Evolutionary conservation across 2,797 vertebrate species (phyloP), one percentile per base, ranked within the genome.

Genomic region (Catamblyrhynchus diadema): DNA sequence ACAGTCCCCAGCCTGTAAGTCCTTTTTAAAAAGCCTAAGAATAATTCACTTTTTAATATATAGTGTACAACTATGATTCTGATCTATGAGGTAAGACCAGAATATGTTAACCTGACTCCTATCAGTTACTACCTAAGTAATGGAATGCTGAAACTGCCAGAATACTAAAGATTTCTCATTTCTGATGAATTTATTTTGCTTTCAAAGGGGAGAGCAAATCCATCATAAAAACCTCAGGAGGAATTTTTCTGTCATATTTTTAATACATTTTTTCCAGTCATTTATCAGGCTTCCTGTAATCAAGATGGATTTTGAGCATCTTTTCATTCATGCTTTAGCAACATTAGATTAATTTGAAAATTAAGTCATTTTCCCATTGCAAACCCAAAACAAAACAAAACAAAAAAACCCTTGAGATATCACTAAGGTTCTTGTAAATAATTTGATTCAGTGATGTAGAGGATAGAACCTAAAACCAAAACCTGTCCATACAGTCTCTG

Each of bases 141-240:
- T 30, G 24, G 50, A 35, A 66, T 37, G 44, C 28, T 79, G 88
- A 85, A 95, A 50, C 30, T 75, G 39, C 39, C 59, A 59, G 74
- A 90, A 85, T 69, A 12, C 33, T 74, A 62, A 41, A 80, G 65
- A 87, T 60, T 74, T 77, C 62, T 94, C 67, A 82, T 66, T 77
- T 80, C 42, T 91, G 82, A 93, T 91, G 41, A 94, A 94, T 93
- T 88, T 74, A 93, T 86, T 94, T 95, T 88, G 39, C 53, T 96
- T 90, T 94, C 59, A 39, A 82, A 92, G 14, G 22, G 28, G 24
- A 92, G 35, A 94, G 32, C 7, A 92, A 83, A 91, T 92, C 39
- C 32, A 90, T 93, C 74, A 92, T 42, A 64, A 82, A 92, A 92
- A 90, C 45, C 78, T 94, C 30, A 9, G 22, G 37, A 95, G 33